Base-by-base conservation (phyloP, 2,888 invertebrate species). In the Carpatolechia fugitivella region DNA sequence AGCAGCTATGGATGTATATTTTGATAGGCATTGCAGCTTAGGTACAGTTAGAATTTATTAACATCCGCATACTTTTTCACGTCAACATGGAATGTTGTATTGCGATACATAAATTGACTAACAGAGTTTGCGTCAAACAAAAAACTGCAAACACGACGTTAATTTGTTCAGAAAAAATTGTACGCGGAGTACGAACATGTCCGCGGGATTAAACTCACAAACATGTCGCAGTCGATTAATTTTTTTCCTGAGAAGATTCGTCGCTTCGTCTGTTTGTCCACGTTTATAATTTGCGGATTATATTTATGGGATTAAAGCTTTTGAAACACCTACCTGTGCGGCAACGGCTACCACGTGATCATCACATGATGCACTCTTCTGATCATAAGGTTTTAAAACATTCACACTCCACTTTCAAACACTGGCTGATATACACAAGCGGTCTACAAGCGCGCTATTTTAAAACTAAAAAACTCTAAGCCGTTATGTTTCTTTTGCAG, bases 171-270 rank as follows among this genome's bases (percentile, higher is more conserved):
- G 72, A 69, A 58, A 60, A 71, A 64, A 63, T 29, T 63, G 64
- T 69, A 68, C 69, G 72, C 68, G 64, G 60, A 68, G 69, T 68
- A 66, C 68, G 68, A 64, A 82, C 84, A 85, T 72, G 82, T 69
- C 72, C 71, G 72, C 70, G 75, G 78, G 80, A 85, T 86, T 85
- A 86, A 86, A 84, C 82, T 85, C 84, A 80, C 77, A 80, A 82
- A 81, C 78, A 76, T 72, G 76, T 68, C 75, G 72, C 65, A 70
- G 75, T 63, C 77, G 75, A 80, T 83, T 81, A 81, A 78, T 74
- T 82, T 81, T 48, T 52, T 78, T 69, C 73, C 74, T 60, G 77
- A 74, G 77, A 77, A 82, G 77, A 77, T 76, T 74, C 70, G 70
- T 68, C 75, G 76, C 76, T 76, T 79, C 71, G 69, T 69, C 62